Conservation (phyloP, 1,140 invertebrate species). For the Anthonomus grandis region DNA sequence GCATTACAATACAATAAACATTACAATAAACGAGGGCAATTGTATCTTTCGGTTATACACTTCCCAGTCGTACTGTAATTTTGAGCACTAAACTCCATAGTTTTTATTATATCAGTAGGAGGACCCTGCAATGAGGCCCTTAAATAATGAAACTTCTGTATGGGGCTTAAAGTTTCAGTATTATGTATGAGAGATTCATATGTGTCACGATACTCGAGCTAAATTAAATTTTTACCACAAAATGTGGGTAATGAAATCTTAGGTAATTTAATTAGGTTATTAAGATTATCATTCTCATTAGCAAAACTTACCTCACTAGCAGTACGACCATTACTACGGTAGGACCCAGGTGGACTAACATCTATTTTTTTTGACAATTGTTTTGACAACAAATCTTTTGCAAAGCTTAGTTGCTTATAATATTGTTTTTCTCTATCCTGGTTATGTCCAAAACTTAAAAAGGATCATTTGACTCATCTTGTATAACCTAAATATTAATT, state of each 20-base stretch:
- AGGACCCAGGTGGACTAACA: too few relatives aligned
- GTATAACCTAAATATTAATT: too few relatives aligned
- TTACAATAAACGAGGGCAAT: conserved; percentile 33
- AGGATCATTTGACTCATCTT: too few relatives aligned
- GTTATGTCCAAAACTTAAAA: too few relatives aligned
- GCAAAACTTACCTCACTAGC: too few relatives aligned
- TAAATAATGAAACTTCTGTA: conserved; percentile 25
- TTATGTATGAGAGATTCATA: conserved; percentile 3
- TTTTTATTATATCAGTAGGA: conserved; percentile 33
- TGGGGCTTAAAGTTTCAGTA: not conserved
- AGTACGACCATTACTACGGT: too few relatives aligned
- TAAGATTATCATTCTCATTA: too few relatives aligned
- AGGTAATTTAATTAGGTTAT: not conserved
- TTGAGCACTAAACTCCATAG: conserved; percentile 30
- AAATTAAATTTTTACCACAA: not conserved
- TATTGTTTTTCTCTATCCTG: too few relatives aligned
- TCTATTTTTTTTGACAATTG: too few relatives aligned
- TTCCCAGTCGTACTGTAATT: conserved; percentile 42
- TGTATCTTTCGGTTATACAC: conserved; percentile 36
- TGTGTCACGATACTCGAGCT: conserved; percentile 5
- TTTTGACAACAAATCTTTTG: too few relatives aligned
- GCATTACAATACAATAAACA: too few relatives aligned
- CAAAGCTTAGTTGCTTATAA: too few relatives aligned
- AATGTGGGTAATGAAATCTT: conserved; percentile 16
- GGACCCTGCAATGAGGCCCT: conserved; percentile 33